Conservation (phyloP, 1,140 invertebrate species). For the Apolygus lucorum region DNA sequence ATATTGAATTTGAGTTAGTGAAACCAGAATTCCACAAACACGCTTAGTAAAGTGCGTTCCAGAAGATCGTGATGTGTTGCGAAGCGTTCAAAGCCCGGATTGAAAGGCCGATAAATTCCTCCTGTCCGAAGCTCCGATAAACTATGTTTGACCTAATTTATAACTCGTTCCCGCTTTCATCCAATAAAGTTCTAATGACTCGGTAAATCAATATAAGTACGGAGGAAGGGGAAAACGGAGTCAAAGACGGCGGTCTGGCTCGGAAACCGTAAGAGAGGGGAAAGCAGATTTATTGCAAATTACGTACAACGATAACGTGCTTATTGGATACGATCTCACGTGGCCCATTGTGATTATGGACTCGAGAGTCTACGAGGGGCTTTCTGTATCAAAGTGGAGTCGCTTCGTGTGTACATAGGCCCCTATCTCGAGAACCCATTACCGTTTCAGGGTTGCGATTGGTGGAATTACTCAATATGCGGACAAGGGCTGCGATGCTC, state of each 20-base stretch:
- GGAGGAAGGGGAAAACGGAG: background rate
- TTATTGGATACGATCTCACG: background rate
- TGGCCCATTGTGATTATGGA: background rate
- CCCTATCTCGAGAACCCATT: too few species aligned
- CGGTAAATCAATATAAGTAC: constrained; percentile 11
- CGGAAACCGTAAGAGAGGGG: background rate
- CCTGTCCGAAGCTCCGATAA: background rate
- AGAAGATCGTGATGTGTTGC: too few species aligned
- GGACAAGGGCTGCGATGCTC: too few species aligned
- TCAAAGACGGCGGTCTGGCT: background rate
- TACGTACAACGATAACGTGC: background rate
- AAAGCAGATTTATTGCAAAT: constrained; percentile 3
- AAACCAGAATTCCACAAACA: too few species aligned
- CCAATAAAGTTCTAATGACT: constrained; percentile 15
- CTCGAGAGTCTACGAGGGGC: too few species aligned
- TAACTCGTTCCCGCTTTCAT: background rate
- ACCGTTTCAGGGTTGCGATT: too few species aligned
- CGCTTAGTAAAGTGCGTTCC: too few species aligned
- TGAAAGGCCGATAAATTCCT: background rate
- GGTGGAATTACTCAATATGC: too few species aligned
- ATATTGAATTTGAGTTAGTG: too few species aligned
- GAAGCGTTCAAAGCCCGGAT: too few species aligned
- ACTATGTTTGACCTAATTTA: constrained; percentile 6
- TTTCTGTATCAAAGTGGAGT: too few species aligned
- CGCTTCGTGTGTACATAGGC: too few species aligned